phyloP scores from a whole-genome alignment of 2,113 vertebrate genomes.

The Marmota monax region DNA sequence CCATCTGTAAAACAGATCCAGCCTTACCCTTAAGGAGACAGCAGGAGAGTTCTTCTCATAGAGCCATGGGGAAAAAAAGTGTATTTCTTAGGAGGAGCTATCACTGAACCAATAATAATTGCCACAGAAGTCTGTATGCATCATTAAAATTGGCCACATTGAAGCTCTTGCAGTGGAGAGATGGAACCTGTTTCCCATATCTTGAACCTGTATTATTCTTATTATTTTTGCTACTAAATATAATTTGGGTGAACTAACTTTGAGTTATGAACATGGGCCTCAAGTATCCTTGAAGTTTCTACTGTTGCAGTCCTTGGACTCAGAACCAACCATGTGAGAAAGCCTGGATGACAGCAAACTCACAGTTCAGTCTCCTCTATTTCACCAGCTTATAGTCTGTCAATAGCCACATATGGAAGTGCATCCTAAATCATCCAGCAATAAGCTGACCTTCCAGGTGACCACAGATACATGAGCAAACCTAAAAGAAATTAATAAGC shows the following conservation, averaged over 20 bases:
- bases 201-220: background rate
- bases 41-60: background rate
- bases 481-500: background rate
- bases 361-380: background rate
- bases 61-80: background rate
- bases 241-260: background rate
- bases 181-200: background rate
- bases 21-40: background rate
- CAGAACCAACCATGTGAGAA: background rate
- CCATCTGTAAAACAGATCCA: background rate
- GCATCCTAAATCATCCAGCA: background rate
- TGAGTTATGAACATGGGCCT: background rate
- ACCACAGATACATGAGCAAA: background rate
- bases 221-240: background rate
- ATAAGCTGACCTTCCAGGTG: background rate
- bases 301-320: background rate
- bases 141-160: background rate
- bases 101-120: background rate
- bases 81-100: background rate
- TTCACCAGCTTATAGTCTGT: background rate
- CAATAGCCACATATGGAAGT: background rate
- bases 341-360: background rate
- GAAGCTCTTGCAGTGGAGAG: background rate
- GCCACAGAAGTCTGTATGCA: background rate
- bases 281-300: background rate